Evolutionary conservation across 2,888 invertebrate genomes (phyloP).

Genomic region (Tetragonula carbonaria): DNA sequence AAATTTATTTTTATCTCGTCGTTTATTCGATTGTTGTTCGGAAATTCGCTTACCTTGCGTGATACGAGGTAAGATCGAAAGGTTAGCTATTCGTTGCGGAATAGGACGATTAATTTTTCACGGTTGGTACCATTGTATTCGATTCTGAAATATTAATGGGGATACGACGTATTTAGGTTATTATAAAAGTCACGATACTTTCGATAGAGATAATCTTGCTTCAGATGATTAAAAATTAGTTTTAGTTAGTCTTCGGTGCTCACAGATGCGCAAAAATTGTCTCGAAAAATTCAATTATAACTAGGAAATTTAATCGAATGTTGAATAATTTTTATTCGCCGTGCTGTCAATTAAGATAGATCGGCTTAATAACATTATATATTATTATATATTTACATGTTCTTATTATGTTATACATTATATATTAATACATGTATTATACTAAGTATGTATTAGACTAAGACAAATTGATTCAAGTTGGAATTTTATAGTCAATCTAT

Average conservation of each 20-base stretch:
- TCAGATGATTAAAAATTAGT: too few relatives aligned
- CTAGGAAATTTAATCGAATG: neutral
- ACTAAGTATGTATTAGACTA: too few relatives aligned
- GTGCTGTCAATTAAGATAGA: neutral
- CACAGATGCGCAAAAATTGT: too few relatives aligned
- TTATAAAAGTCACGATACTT: too few relatives aligned
- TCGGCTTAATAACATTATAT: neutral
- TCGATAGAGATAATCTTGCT: too few relatives aligned
- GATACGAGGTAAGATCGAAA: neutral
- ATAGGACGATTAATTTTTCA: neutral
- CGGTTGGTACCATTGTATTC: neutral
- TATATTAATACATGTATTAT: too few relatives aligned
- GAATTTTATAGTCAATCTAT: neutral
- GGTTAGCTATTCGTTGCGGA: neutral
- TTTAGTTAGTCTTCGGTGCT: too few relatives aligned
- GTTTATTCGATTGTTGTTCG: neutral
- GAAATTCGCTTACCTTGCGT: too few relatives aligned
- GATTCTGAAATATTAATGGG: too few relatives aligned
- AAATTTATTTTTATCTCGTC: neutral
- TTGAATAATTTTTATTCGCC: neutral
- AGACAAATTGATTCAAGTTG: neutral
- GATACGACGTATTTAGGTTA: neutral
- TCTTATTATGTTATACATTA: too few relatives aligned
- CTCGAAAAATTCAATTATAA: too few relatives aligned
- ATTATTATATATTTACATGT: too few relatives aligned